phyloP scores from a whole-genome alignment of 2,797 vertebrate species.

The Lithobates sylvaticus region DNA sequence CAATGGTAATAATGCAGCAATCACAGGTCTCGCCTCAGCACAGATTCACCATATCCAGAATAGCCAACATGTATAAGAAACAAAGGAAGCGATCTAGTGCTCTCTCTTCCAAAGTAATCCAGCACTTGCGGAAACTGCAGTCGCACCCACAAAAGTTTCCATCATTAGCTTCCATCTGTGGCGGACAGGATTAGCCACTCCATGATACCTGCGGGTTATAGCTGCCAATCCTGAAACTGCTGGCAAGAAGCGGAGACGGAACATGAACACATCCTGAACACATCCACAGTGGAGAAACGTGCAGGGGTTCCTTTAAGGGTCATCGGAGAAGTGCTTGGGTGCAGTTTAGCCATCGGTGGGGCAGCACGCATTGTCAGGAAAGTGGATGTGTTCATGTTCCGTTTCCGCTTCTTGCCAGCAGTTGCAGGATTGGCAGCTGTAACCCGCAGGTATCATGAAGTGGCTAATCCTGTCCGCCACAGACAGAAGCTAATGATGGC shows the following conservation, averaged over 20 bases:
- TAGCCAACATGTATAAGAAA: too few species aligned
- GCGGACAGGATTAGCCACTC: constrained; percentile 68
- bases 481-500: constrained; percentile 80
- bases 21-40: too few species aligned
- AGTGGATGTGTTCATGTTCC: too few species aligned
- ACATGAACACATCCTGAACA: too few species aligned
- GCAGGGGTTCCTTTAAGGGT: too few species aligned
- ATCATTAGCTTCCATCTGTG: constrained; percentile 79
- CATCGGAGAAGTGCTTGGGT: too few species aligned
- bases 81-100: too few species aligned
- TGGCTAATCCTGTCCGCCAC: constrained; percentile 67
- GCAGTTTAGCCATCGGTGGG: too few species aligned
- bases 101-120: constrained; percentile 92
- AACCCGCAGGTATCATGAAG: constrained; percentile 77
- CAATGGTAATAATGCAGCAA: too few species aligned
- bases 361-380: too few species aligned
- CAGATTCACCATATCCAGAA: too few species aligned
- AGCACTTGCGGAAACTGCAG: constrained; percentile 82
- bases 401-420: constrained; percentile 82
- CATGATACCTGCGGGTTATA: constrained; percentile 77
- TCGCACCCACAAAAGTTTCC: constrained; percentile 84
- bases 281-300: too few species aligned
- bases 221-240: constrained; percentile 78
- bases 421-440: constrained; percentile 78
- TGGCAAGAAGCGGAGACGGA: constrained; percentile 85